These are phyloP conservation scores for Tridacna gigas DNA, from an alignment of 2,888 invertebrate genomes.

Conservation along the genomic window DNA sequence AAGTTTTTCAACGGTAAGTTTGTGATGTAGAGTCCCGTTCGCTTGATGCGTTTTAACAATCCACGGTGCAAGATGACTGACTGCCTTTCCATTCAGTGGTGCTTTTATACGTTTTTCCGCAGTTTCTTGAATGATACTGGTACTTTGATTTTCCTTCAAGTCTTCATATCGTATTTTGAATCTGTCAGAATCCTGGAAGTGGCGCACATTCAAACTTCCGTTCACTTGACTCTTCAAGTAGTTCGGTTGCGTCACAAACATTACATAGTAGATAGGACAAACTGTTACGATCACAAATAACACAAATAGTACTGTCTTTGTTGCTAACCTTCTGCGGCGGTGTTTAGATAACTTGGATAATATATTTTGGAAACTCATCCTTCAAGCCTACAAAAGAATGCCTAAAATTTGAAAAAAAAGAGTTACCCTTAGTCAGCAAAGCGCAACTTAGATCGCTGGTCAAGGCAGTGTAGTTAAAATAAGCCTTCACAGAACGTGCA, in stretches of 20 bases:
- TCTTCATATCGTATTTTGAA: neutral
- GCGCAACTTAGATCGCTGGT: too few species aligned
- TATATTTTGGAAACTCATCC: neutral
- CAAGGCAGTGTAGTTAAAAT: too few species aligned
- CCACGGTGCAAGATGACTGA: neutral
- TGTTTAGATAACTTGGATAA: neutral
- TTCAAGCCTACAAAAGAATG: too few species aligned
- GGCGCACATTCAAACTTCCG: neutral
- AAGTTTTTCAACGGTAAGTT: neutral
- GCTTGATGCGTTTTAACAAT: slow-evolving; percentile 14
- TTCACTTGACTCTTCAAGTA: neutral
- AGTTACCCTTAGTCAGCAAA: too few species aligned
- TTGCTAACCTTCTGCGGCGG: neutral
- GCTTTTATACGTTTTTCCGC: neutral
- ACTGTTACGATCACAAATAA: neutral
- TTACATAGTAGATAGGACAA: slow-evolving; percentile 13
- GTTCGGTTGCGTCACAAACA: slow-evolving; percentile 2
- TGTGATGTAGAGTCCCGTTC: slow-evolving; percentile 13
- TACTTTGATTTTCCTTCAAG: neutral
- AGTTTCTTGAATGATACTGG: neutral
- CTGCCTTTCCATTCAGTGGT: neutral
- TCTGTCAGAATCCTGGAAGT: neutral
- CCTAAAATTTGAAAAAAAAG: too few species aligned
- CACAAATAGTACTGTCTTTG: neutral
- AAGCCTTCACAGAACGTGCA: too few species aligned